Evolutionary conservation across 2,888 invertebrate genomes (phyloP).

Genomic region (Tuta absoluta): DNA sequence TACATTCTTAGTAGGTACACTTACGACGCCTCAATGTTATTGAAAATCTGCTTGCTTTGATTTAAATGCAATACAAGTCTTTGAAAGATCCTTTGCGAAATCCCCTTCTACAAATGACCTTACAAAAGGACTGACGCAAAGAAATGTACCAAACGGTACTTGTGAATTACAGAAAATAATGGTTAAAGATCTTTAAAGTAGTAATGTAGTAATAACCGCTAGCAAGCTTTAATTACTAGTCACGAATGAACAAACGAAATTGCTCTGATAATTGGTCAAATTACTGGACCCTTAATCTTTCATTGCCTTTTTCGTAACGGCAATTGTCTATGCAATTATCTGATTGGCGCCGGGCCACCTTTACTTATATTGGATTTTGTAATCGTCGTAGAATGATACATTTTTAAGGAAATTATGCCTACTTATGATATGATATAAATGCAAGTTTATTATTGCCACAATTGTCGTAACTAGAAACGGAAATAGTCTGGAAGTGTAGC

Average conservation of each 20-base stretch:
- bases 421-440: not conserved
- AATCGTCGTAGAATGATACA: not conserved
- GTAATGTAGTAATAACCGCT: slow-evolving; percentile 9
- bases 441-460: too few relatives aligned
- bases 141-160: not conserved
- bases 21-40: too few relatives aligned
- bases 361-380: slow-evolving; percentile 1
- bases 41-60: too few relatives aligned
- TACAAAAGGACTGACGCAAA: slow-evolving; percentile 11
- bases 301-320: slow-evolving; percentile 17
- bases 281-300: slow-evolving; percentile 16
- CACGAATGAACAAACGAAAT: slow-evolving; percentile 18
- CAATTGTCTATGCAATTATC: slow-evolving; percentile 11
- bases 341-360: not conserved
- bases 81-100: not conserved
- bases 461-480: too few relatives aligned
- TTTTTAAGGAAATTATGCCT: not conserved
- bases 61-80: too few relatives aligned
- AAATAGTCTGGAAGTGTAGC: too few relatives aligned
- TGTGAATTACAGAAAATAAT: slow-evolving; percentile 11
- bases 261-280: slow-evolving; percentile 16
- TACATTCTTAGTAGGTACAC: too few relatives aligned
- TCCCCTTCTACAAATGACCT: not conserved
- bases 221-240: slow-evolving; percentile 17
- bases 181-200: slow-evolving; percentile 11